phyloP scores from a whole-genome alignment of 2,113 vertebrate species.

The Aldabrachelys gigantea region DNA sequence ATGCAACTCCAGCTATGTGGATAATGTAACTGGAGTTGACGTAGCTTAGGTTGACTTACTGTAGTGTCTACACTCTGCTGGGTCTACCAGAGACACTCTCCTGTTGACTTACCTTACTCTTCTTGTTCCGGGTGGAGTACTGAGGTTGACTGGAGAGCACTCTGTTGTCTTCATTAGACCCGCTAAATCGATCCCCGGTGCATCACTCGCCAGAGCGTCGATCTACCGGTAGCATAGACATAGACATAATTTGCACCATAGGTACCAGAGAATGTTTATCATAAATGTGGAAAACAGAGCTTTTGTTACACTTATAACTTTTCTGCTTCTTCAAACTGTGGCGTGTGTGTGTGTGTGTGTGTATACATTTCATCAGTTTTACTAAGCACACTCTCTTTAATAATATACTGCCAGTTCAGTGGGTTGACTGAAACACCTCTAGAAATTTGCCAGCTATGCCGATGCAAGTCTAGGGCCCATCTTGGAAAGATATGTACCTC shows the following conservation, averaged over 20 bases:
- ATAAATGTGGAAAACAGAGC: neutral
- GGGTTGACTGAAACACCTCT: neutral
- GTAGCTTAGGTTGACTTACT: too few species aligned
- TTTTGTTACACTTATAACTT: neutral
- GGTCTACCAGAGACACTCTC: too few species aligned
- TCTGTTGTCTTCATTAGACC: too few species aligned
- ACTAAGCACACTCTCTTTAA: neutral
- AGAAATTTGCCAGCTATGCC: constrained; percentile 30
- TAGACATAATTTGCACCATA: neutral
- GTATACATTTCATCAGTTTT: neutral
- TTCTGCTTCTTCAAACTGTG: neutral
- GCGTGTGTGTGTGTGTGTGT: neutral
- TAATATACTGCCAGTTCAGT: neutral
- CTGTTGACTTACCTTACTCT: too few species aligned
- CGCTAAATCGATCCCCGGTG: too few species aligned
- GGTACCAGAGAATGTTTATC: neutral
- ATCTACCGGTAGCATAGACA: too few species aligned
- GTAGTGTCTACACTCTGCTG: too few species aligned
- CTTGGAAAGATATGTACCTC: constrained; percentile 67
- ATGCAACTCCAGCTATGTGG: too few species aligned
- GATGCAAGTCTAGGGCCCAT: constrained; percentile 34
- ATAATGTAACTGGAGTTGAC: too few species aligned
- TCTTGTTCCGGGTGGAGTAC: too few species aligned
- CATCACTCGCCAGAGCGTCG: too few species aligned
- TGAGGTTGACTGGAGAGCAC: too few species aligned